phyloP scores from a whole-genome alignment of 2,113 vertebrate genomes.

The Bubo blakistoni region DNA sequence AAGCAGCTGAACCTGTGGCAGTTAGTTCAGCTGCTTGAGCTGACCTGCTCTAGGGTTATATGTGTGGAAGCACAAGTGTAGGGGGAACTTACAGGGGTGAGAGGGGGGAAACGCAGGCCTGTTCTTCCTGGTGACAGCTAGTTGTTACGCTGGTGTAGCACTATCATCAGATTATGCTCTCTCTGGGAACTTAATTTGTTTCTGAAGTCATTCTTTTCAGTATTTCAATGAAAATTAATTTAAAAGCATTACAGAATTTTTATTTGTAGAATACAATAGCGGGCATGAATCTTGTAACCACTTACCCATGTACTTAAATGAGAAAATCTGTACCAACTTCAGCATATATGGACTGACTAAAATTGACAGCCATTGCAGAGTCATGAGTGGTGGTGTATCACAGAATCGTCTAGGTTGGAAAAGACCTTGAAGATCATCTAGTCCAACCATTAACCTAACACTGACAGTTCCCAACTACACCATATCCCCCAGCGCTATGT shows the following conservation, averaged over 20 bases:
- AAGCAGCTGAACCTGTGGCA: background rate
- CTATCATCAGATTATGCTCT: background rate
- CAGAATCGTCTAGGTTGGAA: no score
- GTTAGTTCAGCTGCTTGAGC: background rate
- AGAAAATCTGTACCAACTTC: background rate
- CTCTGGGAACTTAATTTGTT: background rate
- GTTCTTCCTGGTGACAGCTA: background rate
- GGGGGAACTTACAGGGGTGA: background rate
- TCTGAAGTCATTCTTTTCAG: background rate
- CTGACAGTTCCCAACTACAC: no score
- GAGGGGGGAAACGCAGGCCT: background rate
- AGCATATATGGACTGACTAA: background rate
- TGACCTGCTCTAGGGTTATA: background rate
- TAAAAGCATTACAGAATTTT: background rate
- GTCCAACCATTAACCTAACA: no score
- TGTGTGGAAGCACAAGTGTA: background rate
- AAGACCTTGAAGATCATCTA: no score
- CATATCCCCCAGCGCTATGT: no score
- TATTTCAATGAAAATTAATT: background rate
- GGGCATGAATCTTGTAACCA: background rate
- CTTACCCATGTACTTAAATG: background rate
- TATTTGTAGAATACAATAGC: background rate
- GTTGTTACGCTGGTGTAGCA: background rate
- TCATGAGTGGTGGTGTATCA: background rate
- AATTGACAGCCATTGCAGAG: background rate